Conservation (phyloP, 1,140 invertebrate species). For the Nebria ingens region DNA sequence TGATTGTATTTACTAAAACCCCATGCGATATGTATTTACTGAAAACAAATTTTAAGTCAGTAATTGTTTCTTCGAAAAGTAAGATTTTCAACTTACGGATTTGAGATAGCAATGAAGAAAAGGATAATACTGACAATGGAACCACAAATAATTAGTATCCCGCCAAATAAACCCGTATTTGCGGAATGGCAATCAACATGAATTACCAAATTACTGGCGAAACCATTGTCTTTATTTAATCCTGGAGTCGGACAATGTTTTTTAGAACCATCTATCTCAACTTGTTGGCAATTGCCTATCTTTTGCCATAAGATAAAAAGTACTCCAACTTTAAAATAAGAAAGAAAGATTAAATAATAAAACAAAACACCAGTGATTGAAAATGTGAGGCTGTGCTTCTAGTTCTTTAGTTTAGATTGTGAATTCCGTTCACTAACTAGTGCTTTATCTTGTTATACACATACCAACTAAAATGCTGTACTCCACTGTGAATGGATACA, state of each 20-base stretch:
- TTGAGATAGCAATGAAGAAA: conserved; percentile 52
- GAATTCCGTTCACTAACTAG: too few relatives aligned
- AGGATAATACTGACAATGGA: conserved; percentile 55
- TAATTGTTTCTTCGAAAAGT: not conserved
- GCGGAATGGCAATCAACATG: conserved; percentile 62
- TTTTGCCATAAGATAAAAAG: conserved; percentile 63
- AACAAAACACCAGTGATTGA: not conserved
- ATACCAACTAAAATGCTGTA: conserved; percentile 61
- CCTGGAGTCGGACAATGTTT: conserved; percentile 25
- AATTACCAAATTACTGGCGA: conserved; percentile 48
- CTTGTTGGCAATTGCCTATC: conserved; percentile 44
- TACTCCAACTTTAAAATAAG: conserved; percentile 47
- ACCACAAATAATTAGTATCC: conserved; percentile 51
- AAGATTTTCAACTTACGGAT: conserved; percentile 30
- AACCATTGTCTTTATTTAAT: conserved; percentile 38
- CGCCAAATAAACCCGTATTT: conserved; percentile 57
- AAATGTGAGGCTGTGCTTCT: not conserved
- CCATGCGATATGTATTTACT: conserved; percentile 36
- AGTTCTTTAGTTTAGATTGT: too few relatives aligned
- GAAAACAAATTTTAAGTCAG: conserved; percentile 13
- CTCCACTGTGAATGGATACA: conserved; percentile 65
- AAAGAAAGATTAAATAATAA: conserved; percentile 3
- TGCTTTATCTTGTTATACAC: conserved; percentile 26
- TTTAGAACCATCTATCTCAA: conserved; percentile 24
- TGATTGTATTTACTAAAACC: conserved; percentile 36